Base-by-base conservation (phyloP, 2,888 invertebrate species). In the Amiota mariae region DNA sequence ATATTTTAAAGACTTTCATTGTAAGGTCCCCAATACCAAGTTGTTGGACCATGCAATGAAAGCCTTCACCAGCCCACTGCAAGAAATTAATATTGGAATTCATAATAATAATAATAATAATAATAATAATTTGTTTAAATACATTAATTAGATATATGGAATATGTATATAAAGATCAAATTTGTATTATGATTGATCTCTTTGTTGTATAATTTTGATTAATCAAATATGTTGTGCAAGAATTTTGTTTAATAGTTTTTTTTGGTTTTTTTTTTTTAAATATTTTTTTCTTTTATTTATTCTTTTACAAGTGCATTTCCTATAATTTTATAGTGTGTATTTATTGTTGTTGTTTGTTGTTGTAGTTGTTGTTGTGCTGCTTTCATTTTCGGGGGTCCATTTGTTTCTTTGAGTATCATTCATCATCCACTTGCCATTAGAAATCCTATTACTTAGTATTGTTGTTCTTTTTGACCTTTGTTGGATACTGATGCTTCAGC, bases 21-120 rank as follows among this genome's bases (percentile, higher is more conserved):
- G 75, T 70, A 71, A 68, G 73, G 73, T n/a, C 18, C 56, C n/a
- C 8, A 18, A 51, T 12, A n/a, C 12, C 0, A 12, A 51, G 13
- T 51, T 59, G 18, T 12, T 66, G 47, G 24, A 72, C 74, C 70
- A 54, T 77, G 68, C 36, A 80, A 75, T 85, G 80, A 80, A 82
- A 86, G 86, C 81, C 84, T 82, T 81, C 81, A 88, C 85, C 88
- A 88, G 87, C 87, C 88, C 87, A 79, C 71, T 75, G 61, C 70
- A 68, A 64, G 64, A 78, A 67, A n/a, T 73, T 49, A 36, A 36
- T 36, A 36, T 36, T 36, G 36, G 0, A 36, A 36, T 36, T 36
- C 2, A 6, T 36, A 24, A 24, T 24, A 24, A 24, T 3, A 24
- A 3, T 24, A 24, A 24, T 24, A 24, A 24, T 24, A 24, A 24